Base-by-base conservation (phyloP, 2,888 invertebrate genomes). In the Scaptomyza flava region DNA sequence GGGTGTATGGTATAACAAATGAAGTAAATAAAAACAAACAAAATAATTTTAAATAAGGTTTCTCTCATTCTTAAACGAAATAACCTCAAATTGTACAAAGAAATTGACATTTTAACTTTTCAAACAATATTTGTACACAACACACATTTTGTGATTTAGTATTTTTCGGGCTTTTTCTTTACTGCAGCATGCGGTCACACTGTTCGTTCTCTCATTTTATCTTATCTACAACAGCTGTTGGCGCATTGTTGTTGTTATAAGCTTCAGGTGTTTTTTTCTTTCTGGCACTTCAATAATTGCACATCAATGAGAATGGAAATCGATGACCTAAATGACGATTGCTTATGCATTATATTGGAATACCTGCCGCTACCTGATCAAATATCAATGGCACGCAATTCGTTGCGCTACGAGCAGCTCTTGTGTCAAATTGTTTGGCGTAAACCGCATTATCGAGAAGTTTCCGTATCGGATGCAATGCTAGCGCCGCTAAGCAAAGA, bases 311-410 rank as follows among this genome's bases (percentile, higher is more conserved):
- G 45, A 76, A 72, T 77, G 72, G 57, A 72, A 27, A 73, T 82
- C 61, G 82, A 82, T 20, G 41, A 66, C 20, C 65, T 82, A 3
- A 82, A 82, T 50, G 85, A 84, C 47, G 82, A 82, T 42, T 82
- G 82, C 31, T 56, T 82, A 42, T 81, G 79, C 58, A 34, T 58
- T 31, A 87, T 82, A 58, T 34, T 87, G 38, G 72, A 84, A 38
- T 84, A 72, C 17, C 67, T 82, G 27, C 46, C 79, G 1, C 68
- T 82, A 11, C 20, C 52, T 11, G 82, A 82, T 38, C 82, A 82
- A 58, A 81, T 82, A 6, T 68, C 79, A 36, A 79, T 82, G 87
- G 73, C 85, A 3, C 66, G 85, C 0, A 64, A 61, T n/a, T 73
- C 85, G 2, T 14, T 51, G 17, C 68, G 85, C 6, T 82, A 77